phyloP scores from a whole-genome alignment of 2,888 invertebrate species.

The Torymus aiolomorphi region DNA sequence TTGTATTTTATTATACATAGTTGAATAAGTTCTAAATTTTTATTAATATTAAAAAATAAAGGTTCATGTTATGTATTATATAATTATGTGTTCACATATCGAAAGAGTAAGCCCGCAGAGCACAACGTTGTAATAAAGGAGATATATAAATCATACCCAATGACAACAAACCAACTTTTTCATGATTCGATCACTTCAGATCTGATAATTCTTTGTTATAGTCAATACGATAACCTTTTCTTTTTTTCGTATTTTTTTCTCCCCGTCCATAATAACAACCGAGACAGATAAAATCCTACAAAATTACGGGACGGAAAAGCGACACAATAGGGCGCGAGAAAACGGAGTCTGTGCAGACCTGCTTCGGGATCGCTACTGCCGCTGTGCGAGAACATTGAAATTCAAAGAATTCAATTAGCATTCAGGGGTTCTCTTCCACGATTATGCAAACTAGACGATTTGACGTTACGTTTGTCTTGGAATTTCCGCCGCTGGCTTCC shows the following conservation, averaged over 20 bases:
- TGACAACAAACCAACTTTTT: too few species aligned
- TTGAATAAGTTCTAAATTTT: too few species aligned
- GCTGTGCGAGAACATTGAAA: constrained; percentile 33
- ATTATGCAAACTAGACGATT: constrained; percentile 53
- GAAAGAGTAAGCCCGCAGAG: too few species aligned
- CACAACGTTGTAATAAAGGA: too few species aligned
- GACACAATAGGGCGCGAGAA: constrained; percentile 15
- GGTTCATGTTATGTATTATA: too few species aligned
- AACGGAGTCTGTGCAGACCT: background rate
- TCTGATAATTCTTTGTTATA: too few species aligned
- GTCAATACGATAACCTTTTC: background rate
- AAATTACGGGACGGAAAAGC: constrained; percentile 23
- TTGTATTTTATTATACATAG: too few species aligned
- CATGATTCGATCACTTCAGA: too few species aligned
- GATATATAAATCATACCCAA: too few species aligned
- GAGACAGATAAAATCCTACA: constrained; percentile 34
- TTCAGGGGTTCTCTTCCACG: constrained; percentile 32
- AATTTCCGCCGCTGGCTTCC: constrained; percentile 15
- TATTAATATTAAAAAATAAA: too few species aligned
- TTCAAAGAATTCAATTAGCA: constrained; percentile 58
- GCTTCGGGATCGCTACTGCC: too few species aligned
- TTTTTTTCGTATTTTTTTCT: background rate
- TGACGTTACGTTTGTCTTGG: constrained; percentile 39
- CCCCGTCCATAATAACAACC: constrained; percentile 6
- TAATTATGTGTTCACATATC: too few species aligned